Percentiles rank a stretch among this genome's conserved stretches.
phyloP scores from a whole-genome alignment of 2,888 invertebrate species.

The Desoria tigrina region DNA sequence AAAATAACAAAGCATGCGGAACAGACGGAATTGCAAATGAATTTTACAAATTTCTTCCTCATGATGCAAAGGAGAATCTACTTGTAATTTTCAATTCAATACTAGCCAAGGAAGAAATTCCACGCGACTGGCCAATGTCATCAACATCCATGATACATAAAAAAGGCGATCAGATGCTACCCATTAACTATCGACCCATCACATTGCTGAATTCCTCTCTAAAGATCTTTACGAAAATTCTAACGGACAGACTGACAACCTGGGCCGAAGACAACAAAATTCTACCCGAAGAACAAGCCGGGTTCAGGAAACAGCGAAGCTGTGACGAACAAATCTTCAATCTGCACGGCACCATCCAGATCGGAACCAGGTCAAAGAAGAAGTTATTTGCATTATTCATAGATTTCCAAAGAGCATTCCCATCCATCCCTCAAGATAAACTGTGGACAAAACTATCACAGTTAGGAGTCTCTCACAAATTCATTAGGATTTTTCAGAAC shows the following conservation, averaged over 20 bases:
- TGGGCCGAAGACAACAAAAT: conserved; percentile 47
- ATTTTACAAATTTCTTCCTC: conserved; percentile 28
- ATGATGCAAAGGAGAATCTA: neutral
- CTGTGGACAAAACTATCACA: neutral
- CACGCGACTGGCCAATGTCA: conserved; percentile 15
- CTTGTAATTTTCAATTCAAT: conserved; percentile 29
- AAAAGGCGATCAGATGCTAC: conserved; percentile 28
- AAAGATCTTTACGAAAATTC: conserved; percentile 39
- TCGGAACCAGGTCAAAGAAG: conserved; percentile 11
- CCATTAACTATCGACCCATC: conserved; percentile 39
- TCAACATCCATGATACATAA: conserved; percentile 32
- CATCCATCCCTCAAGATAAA: too few relatives aligned
- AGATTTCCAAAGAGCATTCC: conserved; percentile 41
- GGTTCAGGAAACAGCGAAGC: conserved; percentile 45
- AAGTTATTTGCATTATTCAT: conserved; percentile 49
- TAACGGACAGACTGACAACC: conserved; percentile 10
- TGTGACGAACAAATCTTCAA: conserved; percentile 51
- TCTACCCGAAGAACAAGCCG: conserved; percentile 51
- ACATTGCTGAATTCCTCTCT: conserved; percentile 18
- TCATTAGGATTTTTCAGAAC: neutral
- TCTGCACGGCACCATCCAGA: conserved; percentile 35
- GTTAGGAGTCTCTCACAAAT: neutral
- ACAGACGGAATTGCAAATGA: conserved; percentile 36
- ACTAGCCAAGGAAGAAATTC: conserved; percentile 15
- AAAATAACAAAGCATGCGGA: conserved; percentile 29